Evolutionary conservation across 2,113 vertebrate species (phyloP).

Genomic region (Triplophysa dalaica): DNA sequence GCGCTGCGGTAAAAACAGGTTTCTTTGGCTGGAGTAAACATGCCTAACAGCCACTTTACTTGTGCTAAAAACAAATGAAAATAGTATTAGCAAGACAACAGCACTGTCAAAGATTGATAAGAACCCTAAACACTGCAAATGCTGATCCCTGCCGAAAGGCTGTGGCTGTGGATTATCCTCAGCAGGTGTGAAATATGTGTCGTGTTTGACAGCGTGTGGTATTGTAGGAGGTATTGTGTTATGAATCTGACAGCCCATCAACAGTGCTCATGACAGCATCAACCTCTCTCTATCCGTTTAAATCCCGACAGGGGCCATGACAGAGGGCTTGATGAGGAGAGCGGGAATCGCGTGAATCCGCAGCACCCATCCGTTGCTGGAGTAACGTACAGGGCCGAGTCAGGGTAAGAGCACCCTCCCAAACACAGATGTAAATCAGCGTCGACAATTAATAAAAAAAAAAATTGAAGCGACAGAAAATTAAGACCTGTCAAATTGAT

Average conservation of each 20-base stretch:
- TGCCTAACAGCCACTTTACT: background rate
- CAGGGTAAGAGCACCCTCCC: background rate
- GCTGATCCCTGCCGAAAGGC: conserved; percentile 35
- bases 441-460: conserved; percentile 25
- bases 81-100: background rate
- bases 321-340: conserved; percentile 19
- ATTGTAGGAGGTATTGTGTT: conserved; percentile 41
- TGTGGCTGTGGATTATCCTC: conserved; percentile 21
- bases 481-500: background rate
- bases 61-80: background rate
- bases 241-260: conserved; percentile 40
- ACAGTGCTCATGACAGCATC: conserved; percentile 23
- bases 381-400: conserved; percentile 4
- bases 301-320: conserved; percentile 44
- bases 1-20: too few relatives aligned
- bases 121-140: background rate
- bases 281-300: conserved; percentile 30
- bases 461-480: background rate
- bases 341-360: conserved; percentile 33
- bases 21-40: background rate
- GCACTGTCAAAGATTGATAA: background rate
- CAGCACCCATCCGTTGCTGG: conserved; percentile 41
- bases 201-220: conserved; percentile 41
- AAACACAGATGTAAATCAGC: conserved; percentile 41
- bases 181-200: conserved; percentile 28